phyloP scores from a whole-genome alignment of 2,888 invertebrate genomes.

The Limnephilus auricula region DNA sequence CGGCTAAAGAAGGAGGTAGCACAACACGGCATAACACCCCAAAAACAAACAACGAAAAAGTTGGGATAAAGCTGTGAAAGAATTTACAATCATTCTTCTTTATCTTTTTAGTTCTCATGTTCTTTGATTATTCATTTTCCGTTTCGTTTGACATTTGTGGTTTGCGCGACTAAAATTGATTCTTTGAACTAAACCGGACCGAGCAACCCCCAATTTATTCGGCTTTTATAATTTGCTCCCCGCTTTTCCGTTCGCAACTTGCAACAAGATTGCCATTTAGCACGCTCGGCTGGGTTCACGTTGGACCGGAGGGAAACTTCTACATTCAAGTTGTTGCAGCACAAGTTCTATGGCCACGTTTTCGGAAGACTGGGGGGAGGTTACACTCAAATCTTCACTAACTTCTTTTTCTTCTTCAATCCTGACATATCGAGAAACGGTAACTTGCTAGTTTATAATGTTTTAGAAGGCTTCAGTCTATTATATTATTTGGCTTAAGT shows the following conservation, averaged over 20 bases:
- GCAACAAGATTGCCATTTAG: conserved; percentile 21
- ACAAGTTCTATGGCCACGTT: background rate
- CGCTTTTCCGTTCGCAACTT: background rate
- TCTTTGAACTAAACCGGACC: background rate
- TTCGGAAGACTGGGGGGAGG: background rate
- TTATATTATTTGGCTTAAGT: too few relatives aligned
- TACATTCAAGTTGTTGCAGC: background rate
- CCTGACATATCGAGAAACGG: background rate
- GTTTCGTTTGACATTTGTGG: background rate
- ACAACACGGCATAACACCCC: too few relatives aligned
- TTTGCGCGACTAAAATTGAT: background rate
- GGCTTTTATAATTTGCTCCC: background rate
- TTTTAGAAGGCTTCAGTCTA: too few relatives aligned
- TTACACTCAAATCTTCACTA: background rate
- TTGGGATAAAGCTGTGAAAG: too few relatives aligned
- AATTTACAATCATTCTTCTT: background rate
- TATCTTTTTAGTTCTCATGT: background rate
- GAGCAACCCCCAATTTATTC: background rate
- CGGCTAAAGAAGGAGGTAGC: too few relatives aligned
- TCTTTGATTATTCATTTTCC: background rate
- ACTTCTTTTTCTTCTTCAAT: background rate
- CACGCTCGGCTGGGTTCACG: conserved; percentile 6
- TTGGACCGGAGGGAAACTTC: background rate
- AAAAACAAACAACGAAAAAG: too few relatives aligned
- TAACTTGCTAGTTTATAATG: background rate